phyloP scores from a whole-genome alignment of 2,113 vertebrate genomes.

The Oreochromis tanganicae region DNA sequence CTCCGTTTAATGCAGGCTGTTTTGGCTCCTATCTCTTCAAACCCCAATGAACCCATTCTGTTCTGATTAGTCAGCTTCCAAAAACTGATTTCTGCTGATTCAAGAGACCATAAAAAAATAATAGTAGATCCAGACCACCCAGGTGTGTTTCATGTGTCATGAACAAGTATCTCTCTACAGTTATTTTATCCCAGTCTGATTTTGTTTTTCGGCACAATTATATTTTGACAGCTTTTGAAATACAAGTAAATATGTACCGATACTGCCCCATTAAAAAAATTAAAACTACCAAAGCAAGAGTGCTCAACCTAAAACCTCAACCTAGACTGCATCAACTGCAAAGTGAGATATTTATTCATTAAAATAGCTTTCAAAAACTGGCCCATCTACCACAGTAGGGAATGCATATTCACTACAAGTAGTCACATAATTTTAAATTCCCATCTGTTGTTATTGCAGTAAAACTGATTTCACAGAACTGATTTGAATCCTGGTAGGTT shows the following conservation, averaged over 20 bases:
- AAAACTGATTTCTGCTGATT: neutral
- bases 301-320: neutral
- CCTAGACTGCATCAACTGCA: neutral
- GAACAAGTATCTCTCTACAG: neutral
- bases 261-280: neutral
- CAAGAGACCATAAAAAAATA: neutral
- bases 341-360: neutral
- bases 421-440: neutral
- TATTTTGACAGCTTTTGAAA: neutral
- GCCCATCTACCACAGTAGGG: neutral
- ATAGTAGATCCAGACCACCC: neutral
- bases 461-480: neutral
- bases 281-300: neutral
- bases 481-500: neutral
- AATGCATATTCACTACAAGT: neutral
- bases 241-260: neutral
- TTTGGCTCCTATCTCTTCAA: neutral
- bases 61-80: neutral
- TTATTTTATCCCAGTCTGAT: neutral
- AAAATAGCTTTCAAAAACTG: neutral
- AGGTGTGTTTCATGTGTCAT: accelerated
- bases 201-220: neutral
- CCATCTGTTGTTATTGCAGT: neutral
- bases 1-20: neutral
- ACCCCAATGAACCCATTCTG: neutral